These are phyloP conservation scores for Synergus itoensis DNA, from an alignment of 2,888 invertebrate genomes.

Conservation along the genomic window DNA sequence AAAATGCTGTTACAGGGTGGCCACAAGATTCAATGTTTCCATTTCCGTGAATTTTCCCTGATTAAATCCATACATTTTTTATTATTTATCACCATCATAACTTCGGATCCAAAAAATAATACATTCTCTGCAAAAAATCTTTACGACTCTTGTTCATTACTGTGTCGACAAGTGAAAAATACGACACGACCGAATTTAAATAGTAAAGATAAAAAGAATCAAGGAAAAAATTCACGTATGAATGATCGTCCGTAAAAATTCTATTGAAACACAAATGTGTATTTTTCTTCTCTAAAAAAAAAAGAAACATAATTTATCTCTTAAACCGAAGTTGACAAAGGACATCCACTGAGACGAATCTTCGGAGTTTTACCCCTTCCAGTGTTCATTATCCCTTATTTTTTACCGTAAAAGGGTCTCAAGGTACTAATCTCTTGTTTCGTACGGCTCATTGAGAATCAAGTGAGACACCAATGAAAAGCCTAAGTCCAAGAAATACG, in stretches of 20 bases:
- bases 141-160: not conserved
- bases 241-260: conserved; percentile 21
- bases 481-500: conserved; percentile 37
- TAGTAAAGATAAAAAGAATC: not conserved
- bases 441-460: conserved; percentile 32
- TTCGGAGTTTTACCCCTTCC: not conserved
- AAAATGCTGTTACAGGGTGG: not conserved
- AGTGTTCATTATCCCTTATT: not conserved
- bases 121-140: not conserved
- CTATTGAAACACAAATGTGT: conserved; percentile 10
- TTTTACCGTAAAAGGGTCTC: conserved; percentile 6
- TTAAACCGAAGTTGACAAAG: conserved; percentile 27
- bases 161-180: not conserved
- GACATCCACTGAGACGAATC: conserved; percentile 31
- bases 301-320: conserved; percentile 30
- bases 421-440: conserved; percentile 32
- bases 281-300: conserved; percentile 32
- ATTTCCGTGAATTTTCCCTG: not conserved
- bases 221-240: not conserved
- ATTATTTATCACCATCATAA: not conserved
- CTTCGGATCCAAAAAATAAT: not conserved
- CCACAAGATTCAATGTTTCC: not conserved
- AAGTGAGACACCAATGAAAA: not conserved
- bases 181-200: conserved; percentile 18
- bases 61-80: not conserved